A percentile compares a stretch with the other conserved stretches of the same genome.
These are phyloP conservation scores for Ormia ochracea DNA, from an alignment of 2,888 invertebrate species.

Conservation along the genomic window DNA sequence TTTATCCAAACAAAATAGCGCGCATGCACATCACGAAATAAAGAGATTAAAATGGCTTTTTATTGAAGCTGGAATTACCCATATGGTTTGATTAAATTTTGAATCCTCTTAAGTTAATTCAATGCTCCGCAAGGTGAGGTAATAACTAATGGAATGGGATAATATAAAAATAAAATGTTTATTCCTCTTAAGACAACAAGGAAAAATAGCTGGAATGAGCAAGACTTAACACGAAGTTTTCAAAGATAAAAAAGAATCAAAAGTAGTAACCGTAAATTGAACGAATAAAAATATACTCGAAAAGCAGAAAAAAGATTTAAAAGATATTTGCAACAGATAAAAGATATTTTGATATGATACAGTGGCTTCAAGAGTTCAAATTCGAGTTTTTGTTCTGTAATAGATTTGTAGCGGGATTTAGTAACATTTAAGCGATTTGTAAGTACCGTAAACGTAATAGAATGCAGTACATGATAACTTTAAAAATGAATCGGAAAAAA, in stretches of 20 bases:
- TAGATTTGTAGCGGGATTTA: too few species aligned
- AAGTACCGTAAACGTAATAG: too few species aligned
- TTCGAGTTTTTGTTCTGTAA: too few species aligned
- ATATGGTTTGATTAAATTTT: constrained; percentile 13
- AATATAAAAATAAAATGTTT: background rate
- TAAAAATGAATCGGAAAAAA: too few species aligned
- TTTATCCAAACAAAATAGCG: background rate
- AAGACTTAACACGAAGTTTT: background rate
- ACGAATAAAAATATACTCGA: constrained; percentile 15
- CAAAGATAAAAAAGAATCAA: background rate
- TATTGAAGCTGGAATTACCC: constrained; percentile 15
- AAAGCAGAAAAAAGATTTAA: background rate
- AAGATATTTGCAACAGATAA: background rate
- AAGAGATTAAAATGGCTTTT: constrained; percentile 24
- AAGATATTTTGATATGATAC: background rate
- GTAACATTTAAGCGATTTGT: too few species aligned
- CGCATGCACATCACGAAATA: constrained; percentile 20
- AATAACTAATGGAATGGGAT: constrained; percentile 6
- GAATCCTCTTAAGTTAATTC: background rate
- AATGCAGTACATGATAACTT: too few species aligned
- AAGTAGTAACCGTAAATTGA: constrained; percentile 41
- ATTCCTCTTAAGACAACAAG: constrained; percentile 2
- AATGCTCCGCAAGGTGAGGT: constrained; percentile 19
- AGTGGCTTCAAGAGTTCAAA: background rate
- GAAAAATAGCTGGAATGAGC: background rate